A percentile compares a stretch with the other conserved stretches of the same genome.
Evolutionary conservation across 2,888 invertebrate species (phyloP).

Genomic region (Hoplodrina ambigua): DNA sequence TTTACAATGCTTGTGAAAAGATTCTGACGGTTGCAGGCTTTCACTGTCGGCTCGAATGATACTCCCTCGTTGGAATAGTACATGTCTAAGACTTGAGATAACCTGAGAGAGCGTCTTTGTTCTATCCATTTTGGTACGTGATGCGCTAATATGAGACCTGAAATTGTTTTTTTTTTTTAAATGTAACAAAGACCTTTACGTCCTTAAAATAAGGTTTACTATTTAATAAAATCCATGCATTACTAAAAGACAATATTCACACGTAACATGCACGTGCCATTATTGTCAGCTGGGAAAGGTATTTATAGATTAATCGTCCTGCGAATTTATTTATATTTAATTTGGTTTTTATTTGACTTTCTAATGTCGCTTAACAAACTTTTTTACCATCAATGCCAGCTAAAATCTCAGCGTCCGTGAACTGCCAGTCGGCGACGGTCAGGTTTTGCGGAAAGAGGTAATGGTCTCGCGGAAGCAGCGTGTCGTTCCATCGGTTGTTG

Average conservation of each 20-base stretch:
- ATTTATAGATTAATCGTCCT: too few species aligned
- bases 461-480: conserved; percentile 89
- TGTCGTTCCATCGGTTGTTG: conserved; percentile 92
- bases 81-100: conserved; percentile 92
- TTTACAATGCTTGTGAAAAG: conserved; percentile 84
- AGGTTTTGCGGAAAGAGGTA: conserved; percentile 88
- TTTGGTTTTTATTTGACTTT: too few species aligned
- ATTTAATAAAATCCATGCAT: background rate
- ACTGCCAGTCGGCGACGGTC: conserved; percentile 89
- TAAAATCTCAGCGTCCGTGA: conserved; percentile 92
- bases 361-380: too few species aligned
- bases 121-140: conserved; percentile 88
- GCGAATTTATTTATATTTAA: too few species aligned
- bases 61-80: conserved; percentile 92
- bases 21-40: conserved; percentile 89
- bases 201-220: background rate
- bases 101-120: conserved; percentile 85
- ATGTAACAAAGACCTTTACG: background rate
- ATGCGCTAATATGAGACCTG: conserved; percentile 90
- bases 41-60: conserved; percentile 89
- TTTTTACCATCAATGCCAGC: conserved; percentile 92
- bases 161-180: conserved; percentile 61
- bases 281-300: background rate
- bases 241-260: too few species aligned
- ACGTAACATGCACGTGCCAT: background rate